These are phyloP conservation scores for Ptychobarbus kaznakovi DNA, from an alignment of 2,797 vertebrate genomes.

Conservation along the genomic window DNA sequence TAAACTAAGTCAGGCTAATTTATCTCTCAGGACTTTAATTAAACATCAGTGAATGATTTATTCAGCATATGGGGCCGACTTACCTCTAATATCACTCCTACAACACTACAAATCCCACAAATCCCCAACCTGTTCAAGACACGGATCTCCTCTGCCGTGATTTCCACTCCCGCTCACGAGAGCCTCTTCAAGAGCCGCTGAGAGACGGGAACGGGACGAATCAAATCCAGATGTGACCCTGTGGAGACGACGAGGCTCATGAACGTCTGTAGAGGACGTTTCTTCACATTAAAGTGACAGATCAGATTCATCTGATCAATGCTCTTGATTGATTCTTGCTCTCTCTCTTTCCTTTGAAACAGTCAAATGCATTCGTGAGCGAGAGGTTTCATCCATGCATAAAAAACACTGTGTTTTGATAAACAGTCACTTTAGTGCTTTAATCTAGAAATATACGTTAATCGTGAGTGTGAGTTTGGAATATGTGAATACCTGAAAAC, in stretches of 20 bases:
- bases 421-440: conserved; percentile 76
- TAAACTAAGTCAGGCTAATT: conserved; percentile 10
- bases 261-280: conserved; percentile 35
- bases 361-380: neutral
- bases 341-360: conserved; percentile 27
- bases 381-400: conserved; percentile 61
- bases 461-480: neutral
- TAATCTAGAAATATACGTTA: conserved; percentile 65
- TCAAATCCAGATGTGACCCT: conserved; percentile 51
- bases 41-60: conserved; percentile 47
- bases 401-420: conserved; percentile 78
- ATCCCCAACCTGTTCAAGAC: conserved; percentile 20
- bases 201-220: conserved; percentile 25
- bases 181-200: conserved; percentile 13
- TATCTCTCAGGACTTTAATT: conserved; percentile 45
- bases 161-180: neutral
- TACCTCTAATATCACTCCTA: conserved; percentile 8
- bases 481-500: neutral
- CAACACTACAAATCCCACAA: conserved; percentile 13
- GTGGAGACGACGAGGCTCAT: conserved; percentile 17
- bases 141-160: neutral
- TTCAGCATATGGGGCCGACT: conserved; percentile 23
- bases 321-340: conserved; percentile 50
- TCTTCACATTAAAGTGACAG: conserved; percentile 56
- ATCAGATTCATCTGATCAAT: neutral